Percentiles rank a stretch among this genome's conserved stretches.
These are phyloP conservation scores for Anoplophora glabripennis DNA, from an alignment of 1,140 invertebrate species.

Conservation along the genomic window DNA sequence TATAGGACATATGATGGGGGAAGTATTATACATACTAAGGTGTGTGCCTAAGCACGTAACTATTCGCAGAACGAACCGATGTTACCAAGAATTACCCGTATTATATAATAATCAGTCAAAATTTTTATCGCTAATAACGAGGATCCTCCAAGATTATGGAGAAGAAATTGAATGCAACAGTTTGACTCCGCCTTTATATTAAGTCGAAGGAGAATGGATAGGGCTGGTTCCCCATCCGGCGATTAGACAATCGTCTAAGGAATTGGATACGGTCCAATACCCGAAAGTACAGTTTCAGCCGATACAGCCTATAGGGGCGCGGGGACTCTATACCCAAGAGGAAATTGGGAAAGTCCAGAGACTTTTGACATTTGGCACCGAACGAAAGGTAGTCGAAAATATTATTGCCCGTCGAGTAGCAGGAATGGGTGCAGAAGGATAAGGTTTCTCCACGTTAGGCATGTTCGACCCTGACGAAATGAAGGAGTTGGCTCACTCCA, in stretches of 20 bases:
- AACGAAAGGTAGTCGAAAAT: constrained; percentile 7
- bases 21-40: constrained; percentile 8
- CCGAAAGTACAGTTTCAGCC: constrained; percentile 7
- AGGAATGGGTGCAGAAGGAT: constrained; percentile 1
- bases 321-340: constrained; percentile 19
- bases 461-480: constrained; percentile 4
- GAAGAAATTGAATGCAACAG: too few relatives aligned
- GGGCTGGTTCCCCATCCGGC: constrained; percentile 6
- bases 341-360: constrained; percentile 14
- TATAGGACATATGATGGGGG: constrained; percentile 1
- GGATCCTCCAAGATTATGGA: constrained; percentile 2
- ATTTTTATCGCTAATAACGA: constrained; percentile 5
- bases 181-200: constrained; percentile 4
- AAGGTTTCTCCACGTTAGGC: not conserved
- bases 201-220: constrained; percentile 15
- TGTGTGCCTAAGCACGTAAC: not conserved
- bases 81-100: constrained; percentile 4
- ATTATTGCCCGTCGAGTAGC: constrained; percentile 11
- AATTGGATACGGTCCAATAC: not conserved
- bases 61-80: not conserved
- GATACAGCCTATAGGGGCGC: constrained; percentile 11
- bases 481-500: constrained; percentile 1
- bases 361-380: constrained; percentile 13
- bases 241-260: not conserved
- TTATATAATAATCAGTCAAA: constrained; percentile 3